phyloP scores from a whole-genome alignment of 2,797 vertebrate species.

The Zenarchopterus dispar region DNA sequence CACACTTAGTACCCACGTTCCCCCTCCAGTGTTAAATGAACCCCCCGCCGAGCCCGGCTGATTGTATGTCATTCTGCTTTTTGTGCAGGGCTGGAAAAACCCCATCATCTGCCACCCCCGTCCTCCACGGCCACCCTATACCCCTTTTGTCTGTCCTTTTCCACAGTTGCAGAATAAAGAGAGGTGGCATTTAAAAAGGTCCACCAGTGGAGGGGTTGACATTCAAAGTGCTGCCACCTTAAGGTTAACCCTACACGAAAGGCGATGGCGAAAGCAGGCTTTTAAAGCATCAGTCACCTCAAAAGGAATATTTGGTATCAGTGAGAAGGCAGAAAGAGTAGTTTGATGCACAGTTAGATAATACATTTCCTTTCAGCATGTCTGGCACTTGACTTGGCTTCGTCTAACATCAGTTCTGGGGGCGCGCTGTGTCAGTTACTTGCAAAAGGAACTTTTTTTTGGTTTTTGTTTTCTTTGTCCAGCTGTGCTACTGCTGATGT shows the following conservation, averaged over 20 bases:
- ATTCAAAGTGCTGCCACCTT: slow-evolving; percentile 80
- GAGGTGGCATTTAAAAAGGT: slow-evolving; percentile 83
- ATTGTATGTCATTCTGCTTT: slow-evolving; percentile 72
- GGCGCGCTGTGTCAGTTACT: slow-evolving; percentile 23
- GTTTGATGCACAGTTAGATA: slow-evolving; percentile 59
- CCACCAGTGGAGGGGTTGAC: slow-evolving; percentile 75
- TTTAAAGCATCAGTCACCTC: slow-evolving; percentile 65
- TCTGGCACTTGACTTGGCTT: slow-evolving; percentile 40
- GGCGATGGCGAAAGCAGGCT: slow-evolving; percentile 64
- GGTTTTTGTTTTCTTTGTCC: neutral
- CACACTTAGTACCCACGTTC: slow-evolving; percentile 60
- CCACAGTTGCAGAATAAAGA: slow-evolving; percentile 72
- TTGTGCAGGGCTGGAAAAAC: slow-evolving; percentile 44
- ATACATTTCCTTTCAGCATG: slow-evolving; percentile 24
- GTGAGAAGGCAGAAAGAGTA: slow-evolving; percentile 27
- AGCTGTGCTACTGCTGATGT: neutral
- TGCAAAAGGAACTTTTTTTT: slow-evolving; percentile 14
- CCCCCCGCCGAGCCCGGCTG: slow-evolving; percentile 64
- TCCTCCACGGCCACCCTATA: slow-evolving; percentile 24
- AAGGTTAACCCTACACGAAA: slow-evolving; percentile 79
- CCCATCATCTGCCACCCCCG: slow-evolving; percentile 39
- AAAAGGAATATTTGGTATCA: slow-evolving; percentile 63
- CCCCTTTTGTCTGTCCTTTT: slow-evolving; percentile 64
- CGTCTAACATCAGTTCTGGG: slow-evolving; percentile 36
- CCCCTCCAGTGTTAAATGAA: slow-evolving; percentile 71